Conservation (phyloP, 2,888 invertebrate species). For the Bombyx huttoni region DNA sequence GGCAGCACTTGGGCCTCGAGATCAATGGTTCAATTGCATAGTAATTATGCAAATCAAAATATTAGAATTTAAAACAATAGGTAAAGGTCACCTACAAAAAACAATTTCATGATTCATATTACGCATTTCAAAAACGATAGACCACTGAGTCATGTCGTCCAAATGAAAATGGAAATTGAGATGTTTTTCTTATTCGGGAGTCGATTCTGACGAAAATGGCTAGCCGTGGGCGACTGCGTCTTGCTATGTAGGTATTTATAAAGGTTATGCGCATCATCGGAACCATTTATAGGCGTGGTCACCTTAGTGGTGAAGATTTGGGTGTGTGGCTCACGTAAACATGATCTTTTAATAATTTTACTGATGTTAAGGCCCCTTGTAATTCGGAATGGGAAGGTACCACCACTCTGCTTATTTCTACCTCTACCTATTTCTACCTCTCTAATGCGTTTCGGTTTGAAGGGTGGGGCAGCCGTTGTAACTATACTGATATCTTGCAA, state of each 20-base stretch:
- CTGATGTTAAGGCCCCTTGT: no score
- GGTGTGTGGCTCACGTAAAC: no score
- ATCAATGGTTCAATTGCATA: no score
- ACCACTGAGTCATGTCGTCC: neutral
- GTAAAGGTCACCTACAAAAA: neutral
- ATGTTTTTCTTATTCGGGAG: constrained; percentile 2
- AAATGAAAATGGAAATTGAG: neutral
- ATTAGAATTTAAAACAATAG: neutral
- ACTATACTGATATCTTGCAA: no score
- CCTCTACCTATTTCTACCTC: no score
- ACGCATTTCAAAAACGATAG: neutral
- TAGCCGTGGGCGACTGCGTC: constrained; percentile 12
- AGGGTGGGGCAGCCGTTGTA: no score
- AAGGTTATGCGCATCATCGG: neutral
- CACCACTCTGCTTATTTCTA: no score
- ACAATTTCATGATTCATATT: neutral
- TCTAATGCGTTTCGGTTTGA: no score
- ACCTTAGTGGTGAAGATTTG: neutral
- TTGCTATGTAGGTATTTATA: neutral
- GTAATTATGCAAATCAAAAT: no score
- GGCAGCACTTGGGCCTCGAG: no score
- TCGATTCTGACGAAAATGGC: constrained; percentile 8
- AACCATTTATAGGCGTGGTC: neutral
- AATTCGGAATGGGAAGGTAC: no score
- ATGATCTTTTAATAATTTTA: no score